Evolutionary conservation across 2,113 vertebrate genomes (phyloP).

Genomic region (Leptocoma aspasia): DNA sequence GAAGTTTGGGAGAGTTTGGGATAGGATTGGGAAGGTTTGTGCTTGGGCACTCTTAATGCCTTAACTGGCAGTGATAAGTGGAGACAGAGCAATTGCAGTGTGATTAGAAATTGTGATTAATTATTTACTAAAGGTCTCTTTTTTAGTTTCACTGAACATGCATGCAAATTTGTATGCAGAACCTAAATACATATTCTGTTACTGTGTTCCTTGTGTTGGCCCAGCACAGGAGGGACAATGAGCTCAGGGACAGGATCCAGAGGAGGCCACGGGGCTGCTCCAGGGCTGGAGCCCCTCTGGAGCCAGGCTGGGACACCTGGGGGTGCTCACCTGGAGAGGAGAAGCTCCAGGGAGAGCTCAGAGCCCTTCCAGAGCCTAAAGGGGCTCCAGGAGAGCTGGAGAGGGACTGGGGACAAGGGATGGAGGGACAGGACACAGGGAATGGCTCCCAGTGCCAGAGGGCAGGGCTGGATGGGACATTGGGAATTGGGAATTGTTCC

Average conservation of each 20-base stretch:
- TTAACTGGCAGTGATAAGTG: accelerated
- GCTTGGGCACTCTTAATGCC: accelerated
- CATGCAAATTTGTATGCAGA: neutral
- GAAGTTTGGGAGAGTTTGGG: neutral
- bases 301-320: neutral
- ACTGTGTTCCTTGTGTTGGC: neutral
- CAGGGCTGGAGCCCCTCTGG: neutral
- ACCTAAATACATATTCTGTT: neutral
- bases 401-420: neutral
- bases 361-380: neutral
- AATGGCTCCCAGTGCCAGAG: accelerated
- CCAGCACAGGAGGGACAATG: neutral
- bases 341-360: neutral
- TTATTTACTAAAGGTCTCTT: neutral
- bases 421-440: neutral
- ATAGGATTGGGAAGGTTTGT: neutral
- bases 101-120: neutral
- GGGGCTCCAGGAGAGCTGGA: neutral
- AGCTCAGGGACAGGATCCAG: neutral
- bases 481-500: neutral
- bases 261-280: neutral
- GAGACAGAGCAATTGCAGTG: accelerated
- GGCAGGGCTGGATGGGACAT: accelerated
- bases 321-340: accelerated
- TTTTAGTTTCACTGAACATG: neutral